Conservation (phyloP, 1,140 invertebrate genomes). For the Manduca sexta region DNA sequence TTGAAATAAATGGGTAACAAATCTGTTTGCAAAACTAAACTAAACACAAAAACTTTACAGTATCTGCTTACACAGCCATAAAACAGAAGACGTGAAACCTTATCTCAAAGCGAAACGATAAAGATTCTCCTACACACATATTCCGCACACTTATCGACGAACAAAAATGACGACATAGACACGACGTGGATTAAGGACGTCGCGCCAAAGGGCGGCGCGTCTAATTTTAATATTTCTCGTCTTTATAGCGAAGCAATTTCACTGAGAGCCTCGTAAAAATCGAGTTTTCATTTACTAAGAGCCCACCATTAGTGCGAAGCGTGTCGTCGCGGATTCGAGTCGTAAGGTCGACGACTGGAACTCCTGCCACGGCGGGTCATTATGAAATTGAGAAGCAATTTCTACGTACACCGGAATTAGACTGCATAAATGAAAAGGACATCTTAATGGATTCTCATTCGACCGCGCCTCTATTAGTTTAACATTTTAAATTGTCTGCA, state of each 20-base stretch:
- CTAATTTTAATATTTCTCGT: conserved; percentile 41
- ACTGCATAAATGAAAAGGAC: too few relatives aligned
- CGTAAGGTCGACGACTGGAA: conserved; percentile 5
- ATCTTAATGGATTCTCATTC: too few relatives aligned
- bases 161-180: not conserved
- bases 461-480: too few relatives aligned
- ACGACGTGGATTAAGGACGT: conserved; percentile 2
- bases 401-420: not conserved
- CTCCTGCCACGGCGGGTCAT: not conserved
- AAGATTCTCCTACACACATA: too few relatives aligned
- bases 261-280: conserved; percentile 51
- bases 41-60: not conserved
- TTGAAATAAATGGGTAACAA: too few relatives aligned
- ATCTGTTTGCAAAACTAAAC: too few relatives aligned
- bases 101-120: too few relatives aligned
- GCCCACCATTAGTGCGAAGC: conserved; percentile 39
- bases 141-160: too few relatives aligned
- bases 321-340: conserved; percentile 24
- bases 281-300: conserved; percentile 57
- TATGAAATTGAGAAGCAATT: conserved; percentile 17
- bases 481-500: too few relatives aligned
- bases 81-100: not conserved
- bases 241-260: conserved; percentile 36
- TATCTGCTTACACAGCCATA: too few relatives aligned
- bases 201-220: conserved; percentile 1